Conservation (phyloP, 2,113 vertebrate genomes). For the Heterochromis multidens region DNA sequence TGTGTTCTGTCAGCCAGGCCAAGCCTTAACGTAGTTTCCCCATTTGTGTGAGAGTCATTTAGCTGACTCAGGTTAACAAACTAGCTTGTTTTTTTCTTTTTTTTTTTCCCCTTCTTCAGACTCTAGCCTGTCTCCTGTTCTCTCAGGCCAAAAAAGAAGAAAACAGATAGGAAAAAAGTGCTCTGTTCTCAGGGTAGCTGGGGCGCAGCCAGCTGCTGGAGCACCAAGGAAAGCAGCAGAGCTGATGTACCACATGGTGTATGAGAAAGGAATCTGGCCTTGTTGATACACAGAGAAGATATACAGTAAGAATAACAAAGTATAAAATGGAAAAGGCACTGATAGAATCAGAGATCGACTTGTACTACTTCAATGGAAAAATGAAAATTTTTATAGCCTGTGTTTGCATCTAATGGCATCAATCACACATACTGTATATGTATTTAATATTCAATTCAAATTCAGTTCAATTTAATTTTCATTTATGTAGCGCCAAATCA, state of each 20-base stretch:
- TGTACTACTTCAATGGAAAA: neutral
- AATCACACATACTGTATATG: neutral
- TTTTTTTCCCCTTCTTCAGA: neutral
- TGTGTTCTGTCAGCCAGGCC: conserved; percentile 1
- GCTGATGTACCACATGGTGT: conserved; percentile 19
- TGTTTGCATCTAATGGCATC: neutral
- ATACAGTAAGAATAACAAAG: neutral
- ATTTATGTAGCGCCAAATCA: too few species aligned
- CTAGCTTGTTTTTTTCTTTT: neutral
- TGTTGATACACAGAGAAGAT: conserved; percentile 19
- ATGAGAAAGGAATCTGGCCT: neutral
- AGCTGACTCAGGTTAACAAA: conserved; percentile 25
- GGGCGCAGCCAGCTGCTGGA: conserved; percentile 47
- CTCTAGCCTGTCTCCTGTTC: conserved; percentile 13
- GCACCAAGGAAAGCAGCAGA: conserved; percentile 45
- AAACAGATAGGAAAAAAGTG: conserved; percentile 31
- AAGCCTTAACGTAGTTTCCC: neutral
- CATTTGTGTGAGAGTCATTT: conserved; percentile 7
- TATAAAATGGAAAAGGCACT: neutral
- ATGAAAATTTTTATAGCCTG: neutral
- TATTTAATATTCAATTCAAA: neutral
- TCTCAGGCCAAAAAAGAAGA: conserved; percentile 21
- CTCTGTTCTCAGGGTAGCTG: conserved; percentile 47
- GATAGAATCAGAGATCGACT: neutral
- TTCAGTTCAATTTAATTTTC: too few species aligned